phyloP scores from a whole-genome alignment of 2,113 vertebrate species.

The Bubo scandiacus region DNA sequence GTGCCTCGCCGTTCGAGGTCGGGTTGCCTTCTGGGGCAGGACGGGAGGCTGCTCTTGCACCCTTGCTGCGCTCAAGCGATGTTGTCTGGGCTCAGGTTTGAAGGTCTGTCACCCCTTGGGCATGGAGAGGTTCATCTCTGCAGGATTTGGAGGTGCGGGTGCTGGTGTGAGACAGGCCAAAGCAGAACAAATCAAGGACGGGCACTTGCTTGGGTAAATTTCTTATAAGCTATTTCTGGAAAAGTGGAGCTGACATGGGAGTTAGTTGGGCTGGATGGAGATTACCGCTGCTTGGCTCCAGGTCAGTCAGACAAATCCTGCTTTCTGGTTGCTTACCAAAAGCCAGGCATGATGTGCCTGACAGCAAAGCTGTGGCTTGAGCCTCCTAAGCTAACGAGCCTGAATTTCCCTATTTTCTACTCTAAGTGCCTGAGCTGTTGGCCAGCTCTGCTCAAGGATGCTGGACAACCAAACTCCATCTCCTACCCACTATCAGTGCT shows the following conservation, averaged over 20 bases:
- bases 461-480: neutral
- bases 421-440: neutral
- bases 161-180: neutral
- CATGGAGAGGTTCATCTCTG: neutral
- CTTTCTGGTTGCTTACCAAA: neutral
- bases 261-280: neutral
- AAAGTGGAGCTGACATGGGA: neutral
- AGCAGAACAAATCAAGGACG: neutral
- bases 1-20: neutral
- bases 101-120: neutral
- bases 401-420: neutral
- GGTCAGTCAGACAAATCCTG: conserved; percentile 10
- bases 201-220: rapidly evolving
- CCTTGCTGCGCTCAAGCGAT: neutral
- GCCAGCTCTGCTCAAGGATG: neutral
- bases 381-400: neutral
- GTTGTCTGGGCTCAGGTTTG: neutral
- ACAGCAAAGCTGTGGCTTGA: neutral
- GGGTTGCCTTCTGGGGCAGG: neutral
- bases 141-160: neutral
- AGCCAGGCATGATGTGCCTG: neutral
- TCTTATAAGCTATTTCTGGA: neutral
- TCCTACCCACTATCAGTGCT: rapidly evolving
- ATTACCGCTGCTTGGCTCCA: neutral
- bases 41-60: neutral